Conservation (phyloP, 64 coral and sea anemone species). For the Porites australiensis region DNA sequence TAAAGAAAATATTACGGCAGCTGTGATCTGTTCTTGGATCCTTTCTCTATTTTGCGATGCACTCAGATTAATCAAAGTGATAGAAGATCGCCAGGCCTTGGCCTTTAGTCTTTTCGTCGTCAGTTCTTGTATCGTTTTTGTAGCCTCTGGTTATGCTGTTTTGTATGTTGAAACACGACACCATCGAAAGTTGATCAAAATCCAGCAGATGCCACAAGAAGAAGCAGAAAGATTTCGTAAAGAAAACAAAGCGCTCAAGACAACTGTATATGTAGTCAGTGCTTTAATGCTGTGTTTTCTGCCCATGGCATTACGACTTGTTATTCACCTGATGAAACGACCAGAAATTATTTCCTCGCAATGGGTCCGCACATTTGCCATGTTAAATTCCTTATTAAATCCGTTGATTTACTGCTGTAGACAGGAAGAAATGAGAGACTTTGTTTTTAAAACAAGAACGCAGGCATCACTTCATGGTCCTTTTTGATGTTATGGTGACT, state of each 20-base stretch:
- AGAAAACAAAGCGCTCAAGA: not conserved
- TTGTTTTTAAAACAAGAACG: too few species aligned
- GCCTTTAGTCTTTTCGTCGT: not conserved
- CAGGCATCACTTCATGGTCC: too few species aligned
- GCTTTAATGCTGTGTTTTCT: not conserved
- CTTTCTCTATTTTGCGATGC: too few species aligned
- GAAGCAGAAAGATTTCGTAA: not conserved
- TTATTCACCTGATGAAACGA: not conserved
- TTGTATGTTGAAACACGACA: not conserved
- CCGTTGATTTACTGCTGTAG: too few species aligned
- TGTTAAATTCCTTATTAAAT: not conserved
- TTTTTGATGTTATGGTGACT: too few species aligned
- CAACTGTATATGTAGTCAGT: not conserved
- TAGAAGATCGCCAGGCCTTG: too few species aligned
- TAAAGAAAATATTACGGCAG: too few species aligned
- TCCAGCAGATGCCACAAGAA: not conserved
- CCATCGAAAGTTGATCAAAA: not conserved
- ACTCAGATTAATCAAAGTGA: too few species aligned
- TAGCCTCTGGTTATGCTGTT: not conserved
- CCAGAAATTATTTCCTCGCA: not conserved
- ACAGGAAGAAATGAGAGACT: too few species aligned
- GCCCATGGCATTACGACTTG: not conserved
- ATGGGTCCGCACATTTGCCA: not conserved
- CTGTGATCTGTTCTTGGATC: not conserved
- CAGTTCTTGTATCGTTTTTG: not conserved